Evolutionary conservation across 1,140 invertebrate genomes (phyloP).

Genomic region (Cryptotermes secundus): DNA sequence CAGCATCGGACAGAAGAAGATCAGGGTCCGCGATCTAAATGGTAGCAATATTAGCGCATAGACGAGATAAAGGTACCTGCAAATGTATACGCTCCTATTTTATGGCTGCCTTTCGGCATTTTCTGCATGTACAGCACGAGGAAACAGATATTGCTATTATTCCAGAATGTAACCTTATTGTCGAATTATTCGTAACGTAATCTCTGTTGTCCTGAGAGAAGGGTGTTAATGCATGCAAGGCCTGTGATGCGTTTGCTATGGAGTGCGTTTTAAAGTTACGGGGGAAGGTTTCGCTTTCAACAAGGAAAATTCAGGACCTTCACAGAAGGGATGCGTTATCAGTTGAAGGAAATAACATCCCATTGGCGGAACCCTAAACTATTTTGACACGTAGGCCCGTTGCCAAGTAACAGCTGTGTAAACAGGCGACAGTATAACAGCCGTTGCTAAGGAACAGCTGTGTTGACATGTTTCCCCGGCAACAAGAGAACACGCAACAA

Average conservation of each 20-base stretch:
- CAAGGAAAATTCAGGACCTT: background rate
- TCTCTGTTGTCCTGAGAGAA: background rate
- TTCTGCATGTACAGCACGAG: background rate
- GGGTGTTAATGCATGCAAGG: background rate
- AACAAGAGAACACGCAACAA: no score
- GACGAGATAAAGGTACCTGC: slow-evolving; percentile 27
- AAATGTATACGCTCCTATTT: slow-evolving; percentile 5
- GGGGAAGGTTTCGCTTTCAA: background rate
- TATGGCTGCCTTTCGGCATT: background rate
- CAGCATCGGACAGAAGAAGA: slow-evolving; percentile 25
- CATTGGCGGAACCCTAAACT: no score
- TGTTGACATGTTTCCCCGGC: no score
- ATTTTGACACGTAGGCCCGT: no score
- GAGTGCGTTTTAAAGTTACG: background rate
- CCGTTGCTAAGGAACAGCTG: no score
- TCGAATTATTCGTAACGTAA: background rate
- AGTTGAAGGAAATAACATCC: no score
- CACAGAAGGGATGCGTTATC: no score
- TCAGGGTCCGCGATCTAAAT: slow-evolving; percentile 27
- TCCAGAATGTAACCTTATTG: background rate
- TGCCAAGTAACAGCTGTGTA: no score
- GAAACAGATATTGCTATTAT: background rate
- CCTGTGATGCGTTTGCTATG: background rate
- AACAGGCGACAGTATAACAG: no score
- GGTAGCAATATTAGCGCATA: slow-evolving; percentile 28